A percentile compares a stretch with the other conserved stretches of the same genome.
phyloP scores from a whole-genome alignment of 2,888 invertebrate species.

The Formica aserva region DNA sequence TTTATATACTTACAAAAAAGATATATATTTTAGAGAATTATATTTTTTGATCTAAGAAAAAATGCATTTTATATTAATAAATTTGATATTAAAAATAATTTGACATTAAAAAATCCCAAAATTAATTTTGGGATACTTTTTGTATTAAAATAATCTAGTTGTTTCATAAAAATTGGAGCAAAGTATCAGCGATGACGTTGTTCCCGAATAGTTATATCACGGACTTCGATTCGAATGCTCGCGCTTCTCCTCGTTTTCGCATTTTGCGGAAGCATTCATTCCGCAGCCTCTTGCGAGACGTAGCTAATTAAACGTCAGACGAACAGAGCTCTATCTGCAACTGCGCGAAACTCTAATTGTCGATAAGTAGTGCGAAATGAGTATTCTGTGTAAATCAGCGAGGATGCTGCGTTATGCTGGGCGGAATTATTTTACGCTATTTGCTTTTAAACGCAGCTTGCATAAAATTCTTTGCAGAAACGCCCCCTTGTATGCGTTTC shows the following conservation, averaged over 20 bases:
- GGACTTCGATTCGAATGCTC: neutral
- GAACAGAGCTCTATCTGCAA: constrained; percentile 17
- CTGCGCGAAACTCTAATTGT: constrained; percentile 25
- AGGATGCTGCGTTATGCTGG: constrained; percentile 18
- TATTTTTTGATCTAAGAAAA: neutral
- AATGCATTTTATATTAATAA: neutral
- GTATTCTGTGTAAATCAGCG: neutral
- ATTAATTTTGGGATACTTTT: neutral
- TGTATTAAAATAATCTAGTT: neutral
- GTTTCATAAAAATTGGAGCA: neutral
- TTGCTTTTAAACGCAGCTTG: constrained; percentile 20
- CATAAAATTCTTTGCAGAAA: constrained; percentile 9
- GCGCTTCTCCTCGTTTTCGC: constrained; percentile 2
- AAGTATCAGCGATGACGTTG: neutral
- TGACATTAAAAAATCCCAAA: neutral
- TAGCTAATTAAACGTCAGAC: constrained; percentile 37
- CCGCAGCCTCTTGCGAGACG: constrained; percentile 19
- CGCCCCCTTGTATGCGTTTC: constrained; percentile 12
- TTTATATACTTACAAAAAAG: neutral
- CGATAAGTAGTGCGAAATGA: constrained; percentile 41
- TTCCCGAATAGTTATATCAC: neutral
- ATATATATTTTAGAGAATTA: neutral
- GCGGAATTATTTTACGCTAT: constrained; percentile 44
- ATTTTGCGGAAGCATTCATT: constrained; percentile 4
- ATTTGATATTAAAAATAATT: neutral